Conservation (phyloP, 2,888 invertebrate species). For the Caenorhabditis japonica region DNA sequence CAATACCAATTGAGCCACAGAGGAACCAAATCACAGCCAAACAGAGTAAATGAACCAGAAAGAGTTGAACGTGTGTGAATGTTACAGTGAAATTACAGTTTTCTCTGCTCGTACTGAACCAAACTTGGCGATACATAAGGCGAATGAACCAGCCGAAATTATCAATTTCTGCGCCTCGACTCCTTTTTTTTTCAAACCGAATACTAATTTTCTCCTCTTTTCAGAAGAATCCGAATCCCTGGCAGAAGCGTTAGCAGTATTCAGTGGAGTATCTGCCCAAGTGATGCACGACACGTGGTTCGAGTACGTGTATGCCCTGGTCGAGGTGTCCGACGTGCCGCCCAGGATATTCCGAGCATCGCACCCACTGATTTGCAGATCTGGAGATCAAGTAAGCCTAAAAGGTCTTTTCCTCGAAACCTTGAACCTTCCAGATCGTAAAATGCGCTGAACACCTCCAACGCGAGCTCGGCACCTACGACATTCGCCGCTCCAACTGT, state of each 20-base stretch:
- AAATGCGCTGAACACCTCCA: slow-evolving; percentile 47
- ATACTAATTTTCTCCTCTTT: slow-evolving; percentile 1
- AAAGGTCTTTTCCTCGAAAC: background rate
- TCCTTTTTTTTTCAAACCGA: too few relatives aligned
- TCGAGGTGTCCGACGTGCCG: slow-evolving; percentile 39
- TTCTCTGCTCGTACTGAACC: too few relatives aligned
- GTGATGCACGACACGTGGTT: slow-evolving; percentile 59
- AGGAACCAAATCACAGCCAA: too few relatives aligned
- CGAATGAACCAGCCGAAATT: too few relatives aligned
- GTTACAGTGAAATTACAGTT: too few relatives aligned
- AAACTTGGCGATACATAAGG: too few relatives aligned
- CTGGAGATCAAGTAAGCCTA: slow-evolving; percentile 45
- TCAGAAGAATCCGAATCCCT: slow-evolving; percentile 57
- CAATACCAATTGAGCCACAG: too few relatives aligned
- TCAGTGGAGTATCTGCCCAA: slow-evolving; percentile 47
- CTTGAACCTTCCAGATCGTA: slow-evolving; percentile 27
- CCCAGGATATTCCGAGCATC: slow-evolving; percentile 57
- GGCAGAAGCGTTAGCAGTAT: slow-evolving; percentile 52
- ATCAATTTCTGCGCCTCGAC: too few relatives aligned
- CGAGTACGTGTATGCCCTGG: slow-evolving; percentile 57
- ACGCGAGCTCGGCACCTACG: slow-evolving; percentile 54
- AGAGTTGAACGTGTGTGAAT: too few relatives aligned
- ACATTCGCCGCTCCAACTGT: slow-evolving; percentile 66
- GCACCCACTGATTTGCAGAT: slow-evolving; percentile 56
- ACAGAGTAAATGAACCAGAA: too few relatives aligned